Conservation (phyloP, 2,888 invertebrate genomes). For the Mythimna impura region DNA sequence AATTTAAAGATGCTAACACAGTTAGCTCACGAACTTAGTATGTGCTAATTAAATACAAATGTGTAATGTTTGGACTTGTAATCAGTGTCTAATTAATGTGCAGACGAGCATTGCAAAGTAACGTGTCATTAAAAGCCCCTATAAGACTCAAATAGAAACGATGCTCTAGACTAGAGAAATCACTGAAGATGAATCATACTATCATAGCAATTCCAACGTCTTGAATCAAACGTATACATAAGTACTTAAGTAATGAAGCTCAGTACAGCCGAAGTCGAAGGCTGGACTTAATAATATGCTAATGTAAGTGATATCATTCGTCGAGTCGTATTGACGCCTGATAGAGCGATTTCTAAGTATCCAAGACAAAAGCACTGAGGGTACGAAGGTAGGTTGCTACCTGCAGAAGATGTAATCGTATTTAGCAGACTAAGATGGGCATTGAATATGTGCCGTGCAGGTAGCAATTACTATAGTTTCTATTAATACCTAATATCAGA, state of each 20-base stretch:
- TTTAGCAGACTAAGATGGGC: neutral
- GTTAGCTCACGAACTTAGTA: constrained; percentile 36
- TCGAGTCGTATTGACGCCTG: constrained; percentile 12
- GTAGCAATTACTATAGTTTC: neutral
- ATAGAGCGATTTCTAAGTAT: constrained; percentile 31
- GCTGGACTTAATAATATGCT: constrained; percentile 25
- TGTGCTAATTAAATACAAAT: constrained; percentile 56
- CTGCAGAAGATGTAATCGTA: constrained; percentile 3
- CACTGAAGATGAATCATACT: constrained; percentile 32
- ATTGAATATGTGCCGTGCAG: neutral
- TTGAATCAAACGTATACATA: constrained; percentile 18
- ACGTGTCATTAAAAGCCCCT: constrained; percentile 27
- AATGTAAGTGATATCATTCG: constrained; percentile 49
- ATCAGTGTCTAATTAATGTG: constrained; percentile 52
- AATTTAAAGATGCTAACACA: constrained; percentile 33
- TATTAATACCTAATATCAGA: too few relatives aligned
- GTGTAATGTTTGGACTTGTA: constrained; percentile 46
- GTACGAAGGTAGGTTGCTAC: constrained; percentile 19
- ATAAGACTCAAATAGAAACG: constrained; percentile 25
- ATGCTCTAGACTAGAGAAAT: constrained; percentile 27
- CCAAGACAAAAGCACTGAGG: constrained; percentile 13
- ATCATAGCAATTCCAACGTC: constrained; percentile 14
- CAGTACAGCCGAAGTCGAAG: constrained; percentile 20
- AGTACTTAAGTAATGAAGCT: constrained; percentile 10
- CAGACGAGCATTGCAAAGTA: constrained; percentile 7